Evolutionary conservation across 2,888 invertebrate species (phyloP).

Genomic region (Drosophila planitibia): DNA sequence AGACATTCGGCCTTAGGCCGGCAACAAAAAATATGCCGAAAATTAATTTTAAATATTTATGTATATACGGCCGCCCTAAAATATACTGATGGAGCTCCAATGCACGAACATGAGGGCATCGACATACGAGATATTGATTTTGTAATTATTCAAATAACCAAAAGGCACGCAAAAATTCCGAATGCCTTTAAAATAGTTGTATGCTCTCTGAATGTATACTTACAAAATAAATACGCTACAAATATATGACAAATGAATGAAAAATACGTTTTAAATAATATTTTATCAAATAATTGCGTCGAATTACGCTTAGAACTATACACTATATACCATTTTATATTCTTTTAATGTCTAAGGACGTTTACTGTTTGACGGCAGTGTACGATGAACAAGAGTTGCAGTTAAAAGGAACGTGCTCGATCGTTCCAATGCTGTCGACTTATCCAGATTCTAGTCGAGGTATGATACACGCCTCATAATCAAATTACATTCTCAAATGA

Average conservation of each 20-base stretch:
- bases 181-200: neutral
- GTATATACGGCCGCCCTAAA: neutral
- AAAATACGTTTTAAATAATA: neutral
- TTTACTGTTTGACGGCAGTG: no score
- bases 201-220: no score
- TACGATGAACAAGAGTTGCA: no score
- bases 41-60: neutral
- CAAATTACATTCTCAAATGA: neutral
- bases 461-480: neutral
- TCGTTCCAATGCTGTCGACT: no score
- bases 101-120: neutral
- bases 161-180: neutral
- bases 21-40: neutral
- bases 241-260: neutral
- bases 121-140: neutral
- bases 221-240: no score
- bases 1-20: neutral
- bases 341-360: no score
- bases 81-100: neutral
- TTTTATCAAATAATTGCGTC: neutral
- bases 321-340: no score
- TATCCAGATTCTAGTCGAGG: neutral
- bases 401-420: no score
- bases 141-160: constrained; percentile 4
- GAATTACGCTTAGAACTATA: neutral